Conservation (phyloP, 2,113 vertebrate genomes). For the zebrafish (Danio rerio) region GRCz12tu NC_133176.1:9565501-9566000, state of each 20-base stretch:
- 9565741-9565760: neutral
- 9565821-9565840: conserved; percentile 89
- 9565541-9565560: neutral
- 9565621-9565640: conserved; percentile 91
- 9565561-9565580: neutral
- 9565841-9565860: conserved; percentile 92
- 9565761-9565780: neutral
- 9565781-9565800: neutral
- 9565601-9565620: conserved; percentile 95
- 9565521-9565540: neutral
- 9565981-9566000: conserved; percentile 88
- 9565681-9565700: conserved; percentile 89
- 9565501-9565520: neutral
- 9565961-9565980: conserved; percentile 96
- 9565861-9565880: conserved; percentile 93
- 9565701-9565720: conserved; percentile 83
- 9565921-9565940: conserved; percentile 87
- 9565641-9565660: conserved; percentile 93
- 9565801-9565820: neutral
- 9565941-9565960: conserved; percentile 98
- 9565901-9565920: conserved; percentile 92
- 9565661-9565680: conserved; percentile 87
- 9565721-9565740: conserved; percentile 86
- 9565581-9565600: conserved; percentile 52
- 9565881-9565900: conserved; percentile 86